Conservation (phyloP, 2,113 vertebrate genomes). For the Actinemys pallida region DNA sequence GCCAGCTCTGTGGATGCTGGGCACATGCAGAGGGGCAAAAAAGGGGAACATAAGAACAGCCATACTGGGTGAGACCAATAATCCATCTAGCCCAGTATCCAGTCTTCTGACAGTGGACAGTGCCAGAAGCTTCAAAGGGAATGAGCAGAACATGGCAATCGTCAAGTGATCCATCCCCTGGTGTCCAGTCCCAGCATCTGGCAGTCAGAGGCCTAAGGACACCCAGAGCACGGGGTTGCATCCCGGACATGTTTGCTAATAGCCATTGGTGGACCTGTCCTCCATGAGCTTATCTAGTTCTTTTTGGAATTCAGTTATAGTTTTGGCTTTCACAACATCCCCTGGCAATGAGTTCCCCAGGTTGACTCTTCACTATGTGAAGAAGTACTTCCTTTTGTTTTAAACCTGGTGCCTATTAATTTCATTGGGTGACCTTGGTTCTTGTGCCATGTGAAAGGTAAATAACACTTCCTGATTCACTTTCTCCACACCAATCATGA, state of each 20-base stretch:
- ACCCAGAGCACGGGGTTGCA: background rate
- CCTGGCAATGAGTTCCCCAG: background rate
- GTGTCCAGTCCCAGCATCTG: background rate
- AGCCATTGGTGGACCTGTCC: background rate
- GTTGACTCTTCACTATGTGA: background rate
- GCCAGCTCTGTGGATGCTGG: background rate
- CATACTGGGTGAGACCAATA: background rate
- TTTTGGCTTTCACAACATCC: background rate
- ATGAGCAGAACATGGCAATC: background rate
- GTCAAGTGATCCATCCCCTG: background rate
- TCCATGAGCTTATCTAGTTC: background rate
- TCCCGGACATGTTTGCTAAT: background rate
- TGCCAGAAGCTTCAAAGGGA: background rate
- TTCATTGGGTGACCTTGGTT: background rate
- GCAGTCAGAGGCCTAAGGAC: background rate
- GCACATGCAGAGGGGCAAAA: background rate
- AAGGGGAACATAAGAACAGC: background rate
- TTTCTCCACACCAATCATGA: background rate
- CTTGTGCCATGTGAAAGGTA: background rate
- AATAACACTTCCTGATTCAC: background rate
- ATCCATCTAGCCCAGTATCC: background rate
- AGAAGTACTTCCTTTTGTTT: background rate
- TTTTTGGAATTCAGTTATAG: background rate
- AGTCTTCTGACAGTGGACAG: background rate
- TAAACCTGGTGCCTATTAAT: background rate